These are phyloP conservation scores for Hirundo rustica DNA, from an alignment of 2,797 vertebrate genomes.

Conservation along the genomic window DNA sequence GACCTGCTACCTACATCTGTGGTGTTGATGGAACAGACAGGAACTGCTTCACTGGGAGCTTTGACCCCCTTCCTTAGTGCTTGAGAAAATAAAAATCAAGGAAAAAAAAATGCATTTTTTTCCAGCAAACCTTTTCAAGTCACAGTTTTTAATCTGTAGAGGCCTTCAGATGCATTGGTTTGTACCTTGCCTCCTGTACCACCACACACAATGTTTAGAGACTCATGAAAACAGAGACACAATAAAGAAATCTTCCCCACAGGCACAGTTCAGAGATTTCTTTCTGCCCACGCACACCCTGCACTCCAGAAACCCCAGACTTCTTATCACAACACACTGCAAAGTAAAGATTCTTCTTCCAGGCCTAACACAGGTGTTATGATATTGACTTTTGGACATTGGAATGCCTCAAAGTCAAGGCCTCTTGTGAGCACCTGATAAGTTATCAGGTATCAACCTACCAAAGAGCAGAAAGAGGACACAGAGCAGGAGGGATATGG, in stretches of 20 bases:
- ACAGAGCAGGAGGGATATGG: background rate
- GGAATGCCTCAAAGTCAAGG: slow-evolving; percentile 27
- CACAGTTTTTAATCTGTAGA: background rate
- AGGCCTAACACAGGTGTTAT: background rate
- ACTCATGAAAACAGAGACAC: background rate
- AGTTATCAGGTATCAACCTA: background rate
- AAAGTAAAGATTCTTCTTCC: background rate
- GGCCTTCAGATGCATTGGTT: background rate
- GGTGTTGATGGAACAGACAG: background rate
- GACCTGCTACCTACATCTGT: background rate
- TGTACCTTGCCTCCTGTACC: background rate
- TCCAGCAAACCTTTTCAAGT: background rate
- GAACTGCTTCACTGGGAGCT: background rate
- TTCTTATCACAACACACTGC: background rate
- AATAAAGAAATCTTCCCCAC: background rate
- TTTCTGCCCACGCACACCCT: background rate
- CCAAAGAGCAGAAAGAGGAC: background rate
- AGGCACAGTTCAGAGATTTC: background rate
- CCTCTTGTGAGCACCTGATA: background rate
- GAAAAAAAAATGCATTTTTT: background rate
- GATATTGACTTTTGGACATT: slow-evolving; percentile 28
- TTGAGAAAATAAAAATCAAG: background rate
- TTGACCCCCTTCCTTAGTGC: background rate
- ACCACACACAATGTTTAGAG: background rate
- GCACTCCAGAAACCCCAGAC: background rate